phyloP scores from a whole-genome alignment of 2,797 vertebrate species.

The Phoxinus dragarum region DNA sequence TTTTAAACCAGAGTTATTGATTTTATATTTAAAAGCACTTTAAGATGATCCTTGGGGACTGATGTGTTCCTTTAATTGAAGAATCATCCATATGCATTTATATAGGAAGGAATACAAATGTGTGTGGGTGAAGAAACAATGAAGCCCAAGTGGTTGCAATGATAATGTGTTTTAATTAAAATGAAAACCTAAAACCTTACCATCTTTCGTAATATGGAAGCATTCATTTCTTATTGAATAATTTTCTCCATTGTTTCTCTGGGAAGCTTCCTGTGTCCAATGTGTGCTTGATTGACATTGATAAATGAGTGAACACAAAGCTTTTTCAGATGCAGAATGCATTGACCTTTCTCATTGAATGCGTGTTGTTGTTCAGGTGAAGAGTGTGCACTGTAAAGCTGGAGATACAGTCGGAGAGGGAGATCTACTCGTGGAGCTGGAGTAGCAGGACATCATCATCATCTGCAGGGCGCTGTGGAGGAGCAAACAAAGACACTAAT shows the following conservation, averaged over 20 bases:
- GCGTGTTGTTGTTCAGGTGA: constrained; percentile 81
- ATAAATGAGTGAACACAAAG: neutral
- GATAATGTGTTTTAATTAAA: neutral
- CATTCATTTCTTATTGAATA: neutral
- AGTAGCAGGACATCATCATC: constrained; percentile 63
- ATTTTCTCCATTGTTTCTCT: neutral
- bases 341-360: neutral
- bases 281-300: neutral
- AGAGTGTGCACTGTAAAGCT: constrained; percentile 88
- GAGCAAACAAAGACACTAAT: constrained; percentile 31
- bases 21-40: neutral
- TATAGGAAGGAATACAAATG: neutral
- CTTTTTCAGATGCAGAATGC: neutral
- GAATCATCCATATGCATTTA: neutral
- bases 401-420: constrained; percentile 96
- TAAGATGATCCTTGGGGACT: neutral
- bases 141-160: neutral
- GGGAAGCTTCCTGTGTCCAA: neutral
- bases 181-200: neutral
- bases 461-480: neutral
- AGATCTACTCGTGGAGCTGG: constrained; percentile 93
- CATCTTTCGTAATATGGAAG: neutral
- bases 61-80: neutral
- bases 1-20: no score
- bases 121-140: no score